Base-by-base conservation (phyloP, 2,888 invertebrate genomes). In the Crioceris asparagi region DNA sequence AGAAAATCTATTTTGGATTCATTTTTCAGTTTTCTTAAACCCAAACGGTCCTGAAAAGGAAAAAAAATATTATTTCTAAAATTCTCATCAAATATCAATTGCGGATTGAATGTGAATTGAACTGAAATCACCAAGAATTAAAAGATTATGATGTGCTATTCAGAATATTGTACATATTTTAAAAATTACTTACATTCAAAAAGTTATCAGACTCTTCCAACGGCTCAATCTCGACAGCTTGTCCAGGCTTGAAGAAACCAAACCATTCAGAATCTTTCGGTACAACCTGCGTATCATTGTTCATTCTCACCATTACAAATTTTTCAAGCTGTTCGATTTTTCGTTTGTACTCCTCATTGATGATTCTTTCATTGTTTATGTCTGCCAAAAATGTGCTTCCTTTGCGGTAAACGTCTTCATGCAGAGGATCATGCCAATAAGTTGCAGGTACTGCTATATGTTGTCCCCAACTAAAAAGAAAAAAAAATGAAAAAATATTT, bases 391-490 rank as follows among this genome's bases (percentile, higher is more conserved):
- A 98, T 16, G 83, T 72, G 59, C 92, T 93, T 38, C 74, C 73
- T 1, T 70, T 54, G 42, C 66, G 72, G 65, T 98, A 99, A 6
- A 70, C 68, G 0, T 72, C 69, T 61, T 91, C 90, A 53, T 86
- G 71, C 2, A 91, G 63, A 0, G 98, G 96, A 67, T 98, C 94
- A 61, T 99, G 97, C 98, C 98, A 99, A 61, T 94, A 99, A 19
- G 96, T 86, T 0, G 97, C 96, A 67, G 96, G 98, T 0, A 93
- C 84, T 2, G 90, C 64, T 2, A 67, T 64, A 14, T 75, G 59
- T 62, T 90, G 90, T 2, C 85, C 72, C 74, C 78, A 79, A 16
- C 87, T 87, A 59, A n/a, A n/a, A n/a, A n/a, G n/a, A n/a, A n/a
- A n/a, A n/a, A n/a, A n/a, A n/a, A n/a, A n/a, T n/a, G n/a, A n/a